Conservation (phyloP, 2,888 invertebrate genomes). For the Ypsolopha scabrella region DNA sequence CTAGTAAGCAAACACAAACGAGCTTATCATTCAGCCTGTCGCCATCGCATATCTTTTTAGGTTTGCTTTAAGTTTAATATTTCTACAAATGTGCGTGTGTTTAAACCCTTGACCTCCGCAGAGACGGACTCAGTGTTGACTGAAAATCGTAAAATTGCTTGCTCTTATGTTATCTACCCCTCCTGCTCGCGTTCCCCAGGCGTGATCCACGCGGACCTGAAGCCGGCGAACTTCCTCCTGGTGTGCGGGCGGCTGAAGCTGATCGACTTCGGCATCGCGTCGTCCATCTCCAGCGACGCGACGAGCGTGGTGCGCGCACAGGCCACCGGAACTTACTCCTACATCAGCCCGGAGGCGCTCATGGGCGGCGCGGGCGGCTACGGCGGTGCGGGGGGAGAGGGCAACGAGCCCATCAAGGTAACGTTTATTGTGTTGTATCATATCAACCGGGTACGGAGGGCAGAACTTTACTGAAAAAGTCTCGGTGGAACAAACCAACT, state of each 20-base stretch:
- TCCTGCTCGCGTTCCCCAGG: conserved; percentile 67
- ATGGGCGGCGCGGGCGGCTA: conserved; percentile 70
- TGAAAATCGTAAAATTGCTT: not conserved
- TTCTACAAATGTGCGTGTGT: no score
- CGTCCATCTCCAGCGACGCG: conserved; percentile 86
- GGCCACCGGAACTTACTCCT: conserved; percentile 91
- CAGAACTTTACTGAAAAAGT: no score
- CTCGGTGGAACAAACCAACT: no score
- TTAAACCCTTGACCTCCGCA: no score
- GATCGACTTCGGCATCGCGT: conserved; percentile 98
- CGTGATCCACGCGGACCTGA: conserved; percentile 96
- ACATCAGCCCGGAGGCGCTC: conserved; percentile 96
- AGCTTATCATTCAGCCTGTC: no score
- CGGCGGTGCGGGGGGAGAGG: conserved; percentile 28
- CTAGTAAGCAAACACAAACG: no score
- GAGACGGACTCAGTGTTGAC: no score
- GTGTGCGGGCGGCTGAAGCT: conserved; percentile 89
- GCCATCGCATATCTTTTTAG: no score
- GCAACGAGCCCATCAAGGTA: conserved; percentile 3
- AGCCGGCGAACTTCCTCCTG: conserved; percentile 95
- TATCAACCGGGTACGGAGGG: not conserved
- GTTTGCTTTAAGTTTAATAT: no score
- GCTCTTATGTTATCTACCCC: not conserved
- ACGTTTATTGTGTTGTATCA: not conserved
- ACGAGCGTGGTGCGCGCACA: conserved; percentile 89